Percentiles rank a stretch among this genome's conserved stretches.
These are phyloP conservation scores for Sinelater perroti DNA, from an alignment of 2,888 invertebrate species.

Conservation along the genomic window DNA sequence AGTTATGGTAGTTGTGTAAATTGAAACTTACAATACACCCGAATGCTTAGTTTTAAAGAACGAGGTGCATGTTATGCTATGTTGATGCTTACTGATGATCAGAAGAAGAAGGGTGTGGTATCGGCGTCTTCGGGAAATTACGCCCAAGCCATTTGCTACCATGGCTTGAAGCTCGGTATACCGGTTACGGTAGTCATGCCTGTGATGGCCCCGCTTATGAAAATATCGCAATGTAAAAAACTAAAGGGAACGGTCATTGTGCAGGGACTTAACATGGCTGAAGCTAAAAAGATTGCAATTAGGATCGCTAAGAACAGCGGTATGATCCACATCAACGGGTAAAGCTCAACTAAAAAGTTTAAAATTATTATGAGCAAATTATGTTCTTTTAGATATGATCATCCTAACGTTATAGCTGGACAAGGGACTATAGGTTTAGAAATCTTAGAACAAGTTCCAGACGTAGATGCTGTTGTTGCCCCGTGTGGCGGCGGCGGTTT, in stretches of 20 bases:
- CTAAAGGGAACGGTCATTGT: conserved; percentile 74
- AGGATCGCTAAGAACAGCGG: conserved; percentile 72
- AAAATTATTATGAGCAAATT: no score
- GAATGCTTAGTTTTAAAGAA: no score
- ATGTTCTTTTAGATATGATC: conserved; percentile 76
- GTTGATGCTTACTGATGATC: conserved; percentile 52
- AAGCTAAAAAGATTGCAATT: conserved; percentile 78
- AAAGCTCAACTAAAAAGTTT: no score
- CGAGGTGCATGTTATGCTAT: conserved; percentile 56
- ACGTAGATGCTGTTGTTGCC: conserved; percentile 84
- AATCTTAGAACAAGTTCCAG: conserved; percentile 84
- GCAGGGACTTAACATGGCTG: conserved; percentile 68
- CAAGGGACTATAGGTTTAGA: conserved; percentile 91
- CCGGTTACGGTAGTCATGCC: conserved; percentile 63
- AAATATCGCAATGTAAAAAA: conserved; percentile 69
- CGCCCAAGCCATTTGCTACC: conserved; percentile 63
- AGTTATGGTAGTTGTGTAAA: conserved; percentile 32
- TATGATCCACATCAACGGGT: conserved; percentile 86
- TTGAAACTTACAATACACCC: no score
- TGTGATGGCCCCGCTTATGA: conserved; percentile 65
- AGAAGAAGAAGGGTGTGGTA: conserved; percentile 57
- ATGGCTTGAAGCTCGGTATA: conserved; percentile 59
- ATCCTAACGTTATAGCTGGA: conserved; percentile 89
- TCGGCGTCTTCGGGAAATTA: conserved; percentile 62
- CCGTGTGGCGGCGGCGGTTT: conserved; percentile 91